Evolutionary conservation across 2,797 vertebrate genomes (phyloP).

Genomic region (Antrozous pallidus): DNA sequence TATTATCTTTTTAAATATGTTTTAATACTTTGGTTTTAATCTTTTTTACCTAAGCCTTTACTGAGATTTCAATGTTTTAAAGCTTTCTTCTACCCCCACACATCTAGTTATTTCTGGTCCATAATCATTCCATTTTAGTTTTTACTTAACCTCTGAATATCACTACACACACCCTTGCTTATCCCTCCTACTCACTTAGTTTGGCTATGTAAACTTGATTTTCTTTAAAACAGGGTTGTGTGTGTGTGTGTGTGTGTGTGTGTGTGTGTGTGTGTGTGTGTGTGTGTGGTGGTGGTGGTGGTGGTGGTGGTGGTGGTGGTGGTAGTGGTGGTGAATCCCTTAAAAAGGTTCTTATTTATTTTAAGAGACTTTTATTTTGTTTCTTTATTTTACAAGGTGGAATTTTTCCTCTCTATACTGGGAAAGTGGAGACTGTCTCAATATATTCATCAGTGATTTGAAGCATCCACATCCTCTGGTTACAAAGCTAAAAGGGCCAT

Average conservation of each 20-base stretch:
- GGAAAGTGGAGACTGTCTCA: not conserved
- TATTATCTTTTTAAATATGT: conserved; percentile 49
- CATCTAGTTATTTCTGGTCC: conserved; percentile 49
- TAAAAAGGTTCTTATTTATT: conserved; percentile 29
- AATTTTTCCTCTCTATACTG: not conserved
- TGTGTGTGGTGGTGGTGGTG: too few species aligned
- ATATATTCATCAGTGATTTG: not conserved
- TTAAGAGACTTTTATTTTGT: conserved; percentile 4
- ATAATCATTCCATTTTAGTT: conserved; percentile 32
- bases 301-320: not conserved
- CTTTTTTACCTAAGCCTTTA: conserved; percentile 44
- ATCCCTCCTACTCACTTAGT: conserved; percentile 10
- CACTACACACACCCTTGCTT: conserved; percentile 9
- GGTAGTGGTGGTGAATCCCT: not conserved
- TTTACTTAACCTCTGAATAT: conserved; percentile 49
- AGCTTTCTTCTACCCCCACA: conserved; percentile 43
- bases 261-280: not conserved
- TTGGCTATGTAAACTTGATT: not conserved
- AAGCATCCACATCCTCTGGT: not conserved
- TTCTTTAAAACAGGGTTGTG: not conserved
- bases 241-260: not conserved
- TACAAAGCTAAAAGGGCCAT: not conserved
- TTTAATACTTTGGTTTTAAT: conserved; percentile 55
- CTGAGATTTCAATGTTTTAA: conserved; percentile 45
- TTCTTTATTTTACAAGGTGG: conserved; percentile 10